Evolutionary conservation across 2,888 invertebrate genomes (phyloP).

Genomic region (Agrotis puta): DNA sequence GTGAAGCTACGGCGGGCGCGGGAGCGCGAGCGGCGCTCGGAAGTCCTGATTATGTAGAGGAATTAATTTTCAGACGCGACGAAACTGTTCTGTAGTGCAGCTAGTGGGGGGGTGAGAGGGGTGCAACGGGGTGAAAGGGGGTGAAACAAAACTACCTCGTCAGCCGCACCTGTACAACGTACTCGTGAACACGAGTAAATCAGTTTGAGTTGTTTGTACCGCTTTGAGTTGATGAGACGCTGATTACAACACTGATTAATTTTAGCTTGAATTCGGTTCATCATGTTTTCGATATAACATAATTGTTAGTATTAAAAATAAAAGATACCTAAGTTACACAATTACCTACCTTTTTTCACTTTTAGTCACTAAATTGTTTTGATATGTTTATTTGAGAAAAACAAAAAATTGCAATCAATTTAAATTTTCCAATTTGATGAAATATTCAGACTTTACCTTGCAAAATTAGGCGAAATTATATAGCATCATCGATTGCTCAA

Average conservation of each 20-base stretch:
- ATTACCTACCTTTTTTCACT: too few relatives aligned
- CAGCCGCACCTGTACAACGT: conserved; percentile 87
- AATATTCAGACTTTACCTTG: too few relatives aligned
- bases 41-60: conserved; percentile 91
- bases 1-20: conserved; percentile 82
- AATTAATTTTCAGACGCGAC: conserved; percentile 91
- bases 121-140: conserved; percentile 48
- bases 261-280: neutral
- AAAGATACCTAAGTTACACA: too few relatives aligned
- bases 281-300: neutral
- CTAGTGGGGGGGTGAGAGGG: conserved; percentile 58
- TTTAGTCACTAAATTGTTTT: too few relatives aligned
- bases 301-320: neutral
- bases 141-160: conserved; percentile 85
- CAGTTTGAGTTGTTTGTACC: conserved; percentile 73
- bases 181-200: conserved; percentile 77
- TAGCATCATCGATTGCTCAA: neutral
- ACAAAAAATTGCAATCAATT: too few relatives aligned
- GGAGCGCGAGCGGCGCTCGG: conserved; percentile 73
- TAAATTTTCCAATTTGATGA: too few relatives aligned
- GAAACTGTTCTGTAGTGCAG: conserved; percentile 85
- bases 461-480: too few relatives aligned
- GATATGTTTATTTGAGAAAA: too few relatives aligned
- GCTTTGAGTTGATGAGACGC: conserved; percentile 48
- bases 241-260: conserved; percentile 37